Evolutionary conservation across 2,113 vertebrate species (phyloP), one percentile per base, ranked within the genome.

Genomic region (Gila orcuttii): DNA sequence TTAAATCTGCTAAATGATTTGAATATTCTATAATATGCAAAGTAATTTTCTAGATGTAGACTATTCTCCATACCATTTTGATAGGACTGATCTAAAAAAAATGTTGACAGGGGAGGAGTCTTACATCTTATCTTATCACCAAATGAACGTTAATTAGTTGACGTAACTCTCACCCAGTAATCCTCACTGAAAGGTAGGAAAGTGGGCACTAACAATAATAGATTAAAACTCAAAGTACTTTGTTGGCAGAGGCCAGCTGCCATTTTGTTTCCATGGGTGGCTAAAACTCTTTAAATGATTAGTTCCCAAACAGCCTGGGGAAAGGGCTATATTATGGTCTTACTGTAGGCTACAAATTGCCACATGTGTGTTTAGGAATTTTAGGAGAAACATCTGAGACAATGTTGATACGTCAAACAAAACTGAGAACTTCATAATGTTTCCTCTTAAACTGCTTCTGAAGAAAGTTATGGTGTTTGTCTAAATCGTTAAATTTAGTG

Each of bases 361-460:
- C 66, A 17, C 31, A 1, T 36, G 33, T 39, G 19, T 36, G 64
- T 33, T 1, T 39, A 71, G 19, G 4, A 42, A 23, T 42, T 71
- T 42, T 42, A 23, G 9, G 6, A 71, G 9, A 71, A 71, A 42
- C 68, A 39, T 55, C 19, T 21, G 66, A 39, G 19, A 71, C 19
- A 25, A 62, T 62, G 23, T 62, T 25, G 4, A 13, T 74, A 25
- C 23, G 45, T 74, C 12, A 74, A 74, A 74, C 23, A 8, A 17
- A 47, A 36, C 28, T 25, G 52, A 42, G 23, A 79, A n/a, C 55
- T 42, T 12, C 33, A 79, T 88, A 77, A 79, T n/a, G 31, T 60
- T 57, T 79, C 42, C 64, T 39, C 31, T 86, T 59, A 25, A 60
- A 13, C 85, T 57, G 9, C 17, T 15, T 50, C 17, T 47, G 39